Evolutionary conservation across 1,140 invertebrate genomes (phyloP).

Genomic region (Drosophila baimaii): DNA sequence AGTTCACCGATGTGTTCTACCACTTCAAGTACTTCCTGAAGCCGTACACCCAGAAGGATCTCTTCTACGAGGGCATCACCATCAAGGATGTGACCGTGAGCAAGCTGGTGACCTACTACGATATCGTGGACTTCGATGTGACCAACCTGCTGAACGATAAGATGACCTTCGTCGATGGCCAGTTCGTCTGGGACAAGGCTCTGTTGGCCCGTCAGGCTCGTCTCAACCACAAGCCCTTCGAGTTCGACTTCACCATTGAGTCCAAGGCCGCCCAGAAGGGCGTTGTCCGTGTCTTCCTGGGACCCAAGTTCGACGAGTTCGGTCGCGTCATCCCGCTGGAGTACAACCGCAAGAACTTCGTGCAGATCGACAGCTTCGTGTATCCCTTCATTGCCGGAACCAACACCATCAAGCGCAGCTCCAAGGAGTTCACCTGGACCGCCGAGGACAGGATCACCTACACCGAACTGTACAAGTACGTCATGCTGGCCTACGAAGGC

Average conservation of each 20-base stretch:
- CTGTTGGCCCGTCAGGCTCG: slow-evolving; percentile 84
- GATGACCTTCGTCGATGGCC: slow-evolving; percentile 75
- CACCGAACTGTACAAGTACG: slow-evolving; percentile 86
- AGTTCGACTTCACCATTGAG: slow-evolving; percentile 85
- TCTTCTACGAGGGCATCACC: slow-evolving; percentile 87
- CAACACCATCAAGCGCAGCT: slow-evolving; percentile 88
- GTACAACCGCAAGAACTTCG: slow-evolving; percentile 87
- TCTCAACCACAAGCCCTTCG: slow-evolving; percentile 89
- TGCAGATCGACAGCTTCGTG: slow-evolving; percentile 89
- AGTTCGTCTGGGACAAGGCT: slow-evolving; percentile 76
- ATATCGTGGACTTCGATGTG: slow-evolving; percentile 88
- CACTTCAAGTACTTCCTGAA: slow-evolving; percentile 85
- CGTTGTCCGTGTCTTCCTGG: slow-evolving; percentile 86
- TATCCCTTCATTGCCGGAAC: slow-evolving; percentile 87
- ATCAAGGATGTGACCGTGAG: slow-evolving; percentile 87
- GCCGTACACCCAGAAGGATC: slow-evolving; percentile 87
- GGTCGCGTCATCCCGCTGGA: slow-evolving; percentile 86
- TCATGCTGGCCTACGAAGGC: slow-evolving; percentile 85
- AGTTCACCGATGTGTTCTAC: slow-evolving; percentile 85
- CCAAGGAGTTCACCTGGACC: slow-evolving; percentile 87
- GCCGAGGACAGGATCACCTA: slow-evolving; percentile 88
- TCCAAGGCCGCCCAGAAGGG: slow-evolving; percentile 85
- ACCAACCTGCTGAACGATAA: slow-evolving; percentile 87
- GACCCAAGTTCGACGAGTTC: slow-evolving; percentile 86
- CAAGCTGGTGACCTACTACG: slow-evolving; percentile 89